Evolutionary conservation across 1,140 invertebrate species (phyloP).

Genomic region (Linepithema humile): DNA sequence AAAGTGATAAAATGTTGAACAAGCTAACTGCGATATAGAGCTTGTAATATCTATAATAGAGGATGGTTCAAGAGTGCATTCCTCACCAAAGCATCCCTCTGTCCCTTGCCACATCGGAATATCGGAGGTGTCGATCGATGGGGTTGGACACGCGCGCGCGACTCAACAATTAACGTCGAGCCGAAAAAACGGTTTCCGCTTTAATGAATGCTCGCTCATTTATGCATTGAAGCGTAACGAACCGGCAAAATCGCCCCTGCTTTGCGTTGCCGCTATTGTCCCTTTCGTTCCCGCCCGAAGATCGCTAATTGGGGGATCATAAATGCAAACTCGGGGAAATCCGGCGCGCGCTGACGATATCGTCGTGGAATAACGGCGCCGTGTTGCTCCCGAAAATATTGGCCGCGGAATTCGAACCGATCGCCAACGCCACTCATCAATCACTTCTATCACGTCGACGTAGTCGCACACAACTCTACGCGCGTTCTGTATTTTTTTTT

Average conservation of each 20-base stretch:
- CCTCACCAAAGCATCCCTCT: background rate
- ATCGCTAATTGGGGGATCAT: constrained; percentile 64
- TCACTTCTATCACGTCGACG: constrained; percentile 65
- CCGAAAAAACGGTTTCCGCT: constrained; percentile 51
- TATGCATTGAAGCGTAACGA: constrained; percentile 58
- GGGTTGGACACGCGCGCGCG: background rate
- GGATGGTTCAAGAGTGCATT: background rate
- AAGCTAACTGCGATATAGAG: constrained; percentile 4
- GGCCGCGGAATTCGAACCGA: constrained; percentile 65
- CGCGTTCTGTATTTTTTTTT: constrained; percentile 48
- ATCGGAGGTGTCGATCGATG: constrained; percentile 38
- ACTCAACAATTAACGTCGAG: constrained; percentile 48
- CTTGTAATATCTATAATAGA: background rate
- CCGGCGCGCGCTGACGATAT: constrained; percentile 16
- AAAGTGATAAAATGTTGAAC: constrained; percentile 29
- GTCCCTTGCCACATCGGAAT: background rate
- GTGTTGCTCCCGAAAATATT: constrained; percentile 64
- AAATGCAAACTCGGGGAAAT: constrained; percentile 61
- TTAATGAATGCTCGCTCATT: constrained; percentile 56
- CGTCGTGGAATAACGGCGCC: constrained; percentile 32
- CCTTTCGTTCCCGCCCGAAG: constrained; percentile 37
- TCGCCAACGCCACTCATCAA: constrained; percentile 70
- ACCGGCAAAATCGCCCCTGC: constrained; percentile 13
- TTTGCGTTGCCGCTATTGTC: background rate
- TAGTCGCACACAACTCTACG: constrained; percentile 10